Evolutionary conservation across 2,888 invertebrate species (phyloP), one percentile per base, ranked within the genome.

Genomic region (Exocentrus adspersus): DNA sequence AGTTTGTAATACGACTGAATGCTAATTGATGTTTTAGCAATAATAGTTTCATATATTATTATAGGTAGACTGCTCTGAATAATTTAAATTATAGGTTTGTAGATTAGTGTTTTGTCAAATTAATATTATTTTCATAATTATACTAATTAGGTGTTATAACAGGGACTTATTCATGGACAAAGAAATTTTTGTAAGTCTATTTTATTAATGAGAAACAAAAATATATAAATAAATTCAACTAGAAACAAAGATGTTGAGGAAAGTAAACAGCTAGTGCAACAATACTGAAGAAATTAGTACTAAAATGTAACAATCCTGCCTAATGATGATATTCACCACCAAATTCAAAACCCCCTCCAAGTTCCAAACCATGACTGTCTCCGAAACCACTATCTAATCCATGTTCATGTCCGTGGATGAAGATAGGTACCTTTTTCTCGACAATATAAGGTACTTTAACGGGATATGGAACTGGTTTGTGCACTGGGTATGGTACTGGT

Each of bases 381-480:
- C 60, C 68, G 43, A 67, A 46, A 68, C 70, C 72, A 19, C 59
- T 81, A 60, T 73, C 48, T 62, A 70, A 30, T 2, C 37, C 37
- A 12, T 72, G 73, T 66, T 86, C 85, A 64, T 76, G 74, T 52
- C 67, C 69, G 85, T 81, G 78, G 21, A 80, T 73, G 59, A 76
- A 64, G 68, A 81, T 77, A 68, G 80, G 81, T 6, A 86, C 85
- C 61, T 85, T 86, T 70, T 86, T 84, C 68, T 87, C 86, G 0
- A 89, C 85, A 61, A 84, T 78, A 17, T 73, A 72, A 20, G 75
- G 77, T 63, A 77, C 75, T 69, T 85, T 85, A 16, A 85, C 84
- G n/a, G 83, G 80, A 50, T 79, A 78, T 61, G 80, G 80, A 50
- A 80, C 77, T 54, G 80, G 77, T 45, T 84, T 83, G 67, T 84